phyloP scores from a whole-genome alignment of 2,888 invertebrate species.

The Tetranychus piercei region DNA sequence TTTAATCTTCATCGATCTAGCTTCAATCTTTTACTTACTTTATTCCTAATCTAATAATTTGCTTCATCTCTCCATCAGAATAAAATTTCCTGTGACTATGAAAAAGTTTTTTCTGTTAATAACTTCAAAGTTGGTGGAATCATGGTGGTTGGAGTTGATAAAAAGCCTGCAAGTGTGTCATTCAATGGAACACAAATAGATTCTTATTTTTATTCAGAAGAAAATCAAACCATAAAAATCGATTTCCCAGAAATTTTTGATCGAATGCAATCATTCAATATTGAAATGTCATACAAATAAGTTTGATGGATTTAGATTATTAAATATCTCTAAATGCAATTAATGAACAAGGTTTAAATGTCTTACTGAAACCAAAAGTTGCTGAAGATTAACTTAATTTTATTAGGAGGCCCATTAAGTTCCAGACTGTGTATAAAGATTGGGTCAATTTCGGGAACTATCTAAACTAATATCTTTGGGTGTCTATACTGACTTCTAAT shows the following conservation, averaged over 20 bases:
- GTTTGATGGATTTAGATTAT: no score
- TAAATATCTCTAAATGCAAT: no score
- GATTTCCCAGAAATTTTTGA: background rate
- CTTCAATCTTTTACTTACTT: background rate
- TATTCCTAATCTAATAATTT: background rate
- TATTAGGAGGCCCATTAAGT: no score
- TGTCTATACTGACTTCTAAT: no score
- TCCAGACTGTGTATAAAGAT: no score
- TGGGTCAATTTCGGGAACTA: no score
- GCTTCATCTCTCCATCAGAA: background rate
- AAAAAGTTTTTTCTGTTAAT: background rate
- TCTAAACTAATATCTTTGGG: no score
- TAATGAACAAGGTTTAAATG: no score
- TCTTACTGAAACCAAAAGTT: no score
- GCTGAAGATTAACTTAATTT: no score
- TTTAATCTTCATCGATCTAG: no score
- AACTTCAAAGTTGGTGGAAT: background rate
- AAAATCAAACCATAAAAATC: background rate
- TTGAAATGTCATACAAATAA: no score
- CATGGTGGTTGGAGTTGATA: background rate
- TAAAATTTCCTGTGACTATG: background rate
- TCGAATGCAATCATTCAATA: background rate
- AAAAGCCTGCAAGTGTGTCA: background rate
- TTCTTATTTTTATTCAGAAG: background rate
- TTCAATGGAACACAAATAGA: background rate